A percentile compares a stretch with the other conserved stretches of the same genome.
These are phyloP conservation scores for Mechanitis mazaeus DNA, from an alignment of 2,888 invertebrate genomes.

Conservation along the genomic window DNA sequence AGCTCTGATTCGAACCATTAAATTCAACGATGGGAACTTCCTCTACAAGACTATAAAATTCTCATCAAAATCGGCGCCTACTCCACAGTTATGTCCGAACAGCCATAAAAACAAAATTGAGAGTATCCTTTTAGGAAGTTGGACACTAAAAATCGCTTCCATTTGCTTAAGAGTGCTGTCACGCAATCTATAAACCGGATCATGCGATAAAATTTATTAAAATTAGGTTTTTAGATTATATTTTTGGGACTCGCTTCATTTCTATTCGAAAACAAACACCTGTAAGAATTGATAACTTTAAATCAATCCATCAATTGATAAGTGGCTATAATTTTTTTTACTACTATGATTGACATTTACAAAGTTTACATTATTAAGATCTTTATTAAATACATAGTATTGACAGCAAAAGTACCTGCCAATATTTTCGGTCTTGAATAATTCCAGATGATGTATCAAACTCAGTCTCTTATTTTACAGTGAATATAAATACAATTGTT, in stretches of 20 bases:
- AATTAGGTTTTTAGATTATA: constrained; percentile 5
- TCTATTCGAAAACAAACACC: not conserved
- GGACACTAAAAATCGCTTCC: constrained; percentile 19
- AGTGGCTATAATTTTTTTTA: too few species aligned
- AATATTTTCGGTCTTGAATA: too few species aligned
- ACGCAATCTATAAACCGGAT: constrained; percentile 5
- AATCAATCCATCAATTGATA: too few species aligned
- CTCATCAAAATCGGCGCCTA: constrained; percentile 31
- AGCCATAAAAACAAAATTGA: constrained; percentile 33
- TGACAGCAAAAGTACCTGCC: too few species aligned
- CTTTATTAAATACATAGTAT: too few species aligned
- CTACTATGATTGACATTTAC: too few species aligned
- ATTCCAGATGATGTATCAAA: too few species aligned
- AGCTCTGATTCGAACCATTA: not conserved
- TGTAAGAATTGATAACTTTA: not conserved
- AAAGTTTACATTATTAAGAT: too few species aligned
- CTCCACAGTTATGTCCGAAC: constrained; percentile 34
- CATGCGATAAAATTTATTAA: constrained; percentile 5
- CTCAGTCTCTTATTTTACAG: too few species aligned
- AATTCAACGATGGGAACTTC: constrained; percentile 24
- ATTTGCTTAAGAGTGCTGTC: constrained; percentile 8
- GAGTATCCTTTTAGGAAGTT: constrained; percentile 29
- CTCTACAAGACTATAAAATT: constrained; percentile 30
- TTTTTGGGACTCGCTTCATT: not conserved
- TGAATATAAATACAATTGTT: not conserved